These are phyloP conservation scores for Liposcelis brunnea DNA, from an alignment of 2,888 invertebrate genomes.

Conservation along the genomic window DNA sequence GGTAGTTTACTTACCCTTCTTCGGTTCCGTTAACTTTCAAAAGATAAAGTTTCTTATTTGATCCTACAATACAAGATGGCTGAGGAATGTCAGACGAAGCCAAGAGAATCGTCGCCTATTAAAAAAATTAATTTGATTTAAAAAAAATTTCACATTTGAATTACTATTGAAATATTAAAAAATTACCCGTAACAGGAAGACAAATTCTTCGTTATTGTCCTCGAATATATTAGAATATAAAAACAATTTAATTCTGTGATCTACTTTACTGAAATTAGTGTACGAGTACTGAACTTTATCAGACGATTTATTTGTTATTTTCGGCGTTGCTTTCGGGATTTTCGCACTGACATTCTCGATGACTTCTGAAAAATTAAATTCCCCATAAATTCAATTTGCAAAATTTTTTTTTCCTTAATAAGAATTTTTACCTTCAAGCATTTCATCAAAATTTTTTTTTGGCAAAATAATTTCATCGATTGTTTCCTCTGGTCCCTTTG, in stretches of 20 bases:
- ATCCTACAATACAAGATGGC: conserved; percentile 33
- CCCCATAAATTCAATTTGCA: conserved; percentile 30
- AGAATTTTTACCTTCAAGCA: conserved; percentile 33
- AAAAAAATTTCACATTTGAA: background rate
- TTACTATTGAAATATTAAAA: conserved; percentile 1
- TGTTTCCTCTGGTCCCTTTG: conserved; percentile 12
- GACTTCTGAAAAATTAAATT: conserved; percentile 24
- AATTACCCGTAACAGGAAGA: conserved; percentile 31
- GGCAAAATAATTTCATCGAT: conserved; percentile 12
- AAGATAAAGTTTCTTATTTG: conserved; percentile 33
- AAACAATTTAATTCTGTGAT: conserved; percentile 39
- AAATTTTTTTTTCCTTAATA: conserved; percentile 11
- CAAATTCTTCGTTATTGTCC: conserved; percentile 34
- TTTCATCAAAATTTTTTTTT: conserved; percentile 16
- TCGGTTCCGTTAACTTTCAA: conserved; percentile 31
- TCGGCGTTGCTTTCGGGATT: conserved; percentile 23
- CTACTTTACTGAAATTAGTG: conserved; percentile 33
- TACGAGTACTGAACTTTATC: conserved; percentile 33
- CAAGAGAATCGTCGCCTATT: background rate
- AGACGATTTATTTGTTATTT: conserved; percentile 18
- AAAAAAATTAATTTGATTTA: background rate
- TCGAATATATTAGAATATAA: conserved; percentile 36
- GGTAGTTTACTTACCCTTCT: conserved; percentile 20
- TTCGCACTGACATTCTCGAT: conserved; percentile 31
- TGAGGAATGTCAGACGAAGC: background rate